Percentiles rank a stretch among this genome's conserved stretches.
Evolutionary conservation across 2,797 vertebrate genomes (phyloP).

Genomic region (Pelodytes ibericus): DNA sequence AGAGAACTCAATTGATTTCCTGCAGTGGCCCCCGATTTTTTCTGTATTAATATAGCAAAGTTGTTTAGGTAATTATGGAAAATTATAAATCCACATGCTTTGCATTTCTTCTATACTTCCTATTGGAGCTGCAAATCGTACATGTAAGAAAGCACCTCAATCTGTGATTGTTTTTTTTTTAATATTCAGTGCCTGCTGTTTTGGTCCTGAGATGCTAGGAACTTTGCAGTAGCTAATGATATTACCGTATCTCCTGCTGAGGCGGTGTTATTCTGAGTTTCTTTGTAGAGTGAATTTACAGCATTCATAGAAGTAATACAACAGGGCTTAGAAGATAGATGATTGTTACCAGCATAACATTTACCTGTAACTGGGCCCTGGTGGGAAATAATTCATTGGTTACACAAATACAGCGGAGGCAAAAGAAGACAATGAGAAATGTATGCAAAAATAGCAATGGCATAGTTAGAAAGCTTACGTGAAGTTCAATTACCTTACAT

Average conservation of each 20-base stretch:
- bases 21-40: neutral
- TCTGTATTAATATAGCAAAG: constrained; percentile 32
- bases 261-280: constrained; percentile 25
- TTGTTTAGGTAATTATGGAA: constrained; percentile 7
- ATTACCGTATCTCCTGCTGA: constrained; percentile 41
- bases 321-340: constrained; percentile 22
- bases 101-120: constrained; percentile 21
- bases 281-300: constrained; percentile 41
- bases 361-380: constrained; percentile 32
- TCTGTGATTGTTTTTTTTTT: neutral
- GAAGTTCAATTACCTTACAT: neutral
- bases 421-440: constrained; percentile 3
- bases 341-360: constrained; percentile 37
- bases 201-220: constrained; percentile 11
- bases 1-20: constrained; percentile 26
- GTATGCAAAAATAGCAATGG: constrained; percentile 1
- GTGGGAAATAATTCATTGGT: constrained; percentile 42
- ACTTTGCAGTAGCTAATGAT: constrained; percentile 35
- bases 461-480: neutral
- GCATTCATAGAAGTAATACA: constrained; percentile 24
- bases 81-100: constrained; percentile 18
- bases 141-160: constrained; percentile 5
- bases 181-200: constrained; percentile 35
- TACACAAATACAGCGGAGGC: constrained; percentile 21
- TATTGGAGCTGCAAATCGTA: constrained; percentile 24